These are phyloP conservation scores for Plemyria rubiginata DNA, from an alignment of 2,888 invertebrate genomes.

Conservation along the genomic window DNA sequence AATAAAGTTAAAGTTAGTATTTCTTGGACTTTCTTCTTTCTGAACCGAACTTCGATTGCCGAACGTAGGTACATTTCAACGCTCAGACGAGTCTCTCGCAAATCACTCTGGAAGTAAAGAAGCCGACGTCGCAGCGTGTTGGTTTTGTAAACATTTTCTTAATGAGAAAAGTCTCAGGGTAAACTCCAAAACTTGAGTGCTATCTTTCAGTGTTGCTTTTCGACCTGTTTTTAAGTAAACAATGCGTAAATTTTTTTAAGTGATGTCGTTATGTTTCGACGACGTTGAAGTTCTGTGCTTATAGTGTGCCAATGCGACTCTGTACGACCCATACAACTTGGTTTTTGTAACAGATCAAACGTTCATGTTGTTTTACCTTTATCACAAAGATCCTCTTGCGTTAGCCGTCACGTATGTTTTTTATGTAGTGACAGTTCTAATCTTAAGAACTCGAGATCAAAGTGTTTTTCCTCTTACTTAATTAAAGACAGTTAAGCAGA, in stretches of 20 bases:
- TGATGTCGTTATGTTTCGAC: not conserved
- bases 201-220: constrained; percentile 8
- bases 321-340: too few species aligned
- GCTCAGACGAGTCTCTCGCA: constrained; percentile 15
- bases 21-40: too few species aligned
- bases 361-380: too few species aligned
- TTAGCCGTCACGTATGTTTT: not conserved
- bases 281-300: too few species aligned
- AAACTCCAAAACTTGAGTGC: constrained; percentile 10
- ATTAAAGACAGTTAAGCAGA: not conserved
- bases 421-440: not conserved
- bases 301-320: too few species aligned
- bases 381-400: too few species aligned
- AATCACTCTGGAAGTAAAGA: constrained; percentile 10
- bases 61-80: not conserved
- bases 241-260: not conserved
- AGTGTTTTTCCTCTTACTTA: not conserved
- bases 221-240: not conserved
- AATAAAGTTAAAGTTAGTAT: too few species aligned
- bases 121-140: constrained; percentile 14
- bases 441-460: not conserved
- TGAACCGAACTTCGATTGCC: not conserved
- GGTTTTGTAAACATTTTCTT: constrained; percentile 26
- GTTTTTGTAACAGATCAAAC: too few species aligned
- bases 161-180: constrained; percentile 27